These are phyloP conservation scores for Agapostemon virescens DNA, from an alignment of 2,888 invertebrate genomes.

Conservation along the genomic window DNA sequence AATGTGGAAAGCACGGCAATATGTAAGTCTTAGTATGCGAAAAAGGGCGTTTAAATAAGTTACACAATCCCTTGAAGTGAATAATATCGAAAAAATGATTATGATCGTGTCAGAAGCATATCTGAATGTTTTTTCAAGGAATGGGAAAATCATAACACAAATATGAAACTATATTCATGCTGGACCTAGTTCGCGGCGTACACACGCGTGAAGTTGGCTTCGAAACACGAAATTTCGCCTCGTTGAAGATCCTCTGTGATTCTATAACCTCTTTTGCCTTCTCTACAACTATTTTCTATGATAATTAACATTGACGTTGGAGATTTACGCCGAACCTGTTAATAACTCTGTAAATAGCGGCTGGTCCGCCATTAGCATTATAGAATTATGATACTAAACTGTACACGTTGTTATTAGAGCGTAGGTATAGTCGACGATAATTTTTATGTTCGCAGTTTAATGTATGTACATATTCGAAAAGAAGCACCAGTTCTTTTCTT, in stretches of 20 bases:
- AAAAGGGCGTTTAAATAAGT: background rate
- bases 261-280: constrained; percentile 32
- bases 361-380: constrained; percentile 3
- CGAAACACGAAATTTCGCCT: background rate
- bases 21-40: background rate
- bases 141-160: background rate
- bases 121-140: background rate
- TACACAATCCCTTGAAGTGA: background rate
- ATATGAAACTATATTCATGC: background rate
- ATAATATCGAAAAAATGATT: background rate
- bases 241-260: background rate
- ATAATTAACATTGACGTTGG: constrained; percentile 12
- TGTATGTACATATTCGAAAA: background rate
- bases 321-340: constrained; percentile 23
- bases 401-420: constrained; percentile 15
- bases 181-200: background rate
- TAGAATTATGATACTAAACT: background rate
- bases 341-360: constrained; percentile 17
- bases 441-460: constrained; percentile 17
- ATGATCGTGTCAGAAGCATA: background rate
- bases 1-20: background rate
- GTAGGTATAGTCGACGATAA: constrained; percentile 14
- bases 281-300: constrained; percentile 33
- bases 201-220: background rate
- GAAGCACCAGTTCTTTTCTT: background rate